Conservation (phyloP, 92 coral and sea anemone species). For the Pocillopora meandrina region DNA sequence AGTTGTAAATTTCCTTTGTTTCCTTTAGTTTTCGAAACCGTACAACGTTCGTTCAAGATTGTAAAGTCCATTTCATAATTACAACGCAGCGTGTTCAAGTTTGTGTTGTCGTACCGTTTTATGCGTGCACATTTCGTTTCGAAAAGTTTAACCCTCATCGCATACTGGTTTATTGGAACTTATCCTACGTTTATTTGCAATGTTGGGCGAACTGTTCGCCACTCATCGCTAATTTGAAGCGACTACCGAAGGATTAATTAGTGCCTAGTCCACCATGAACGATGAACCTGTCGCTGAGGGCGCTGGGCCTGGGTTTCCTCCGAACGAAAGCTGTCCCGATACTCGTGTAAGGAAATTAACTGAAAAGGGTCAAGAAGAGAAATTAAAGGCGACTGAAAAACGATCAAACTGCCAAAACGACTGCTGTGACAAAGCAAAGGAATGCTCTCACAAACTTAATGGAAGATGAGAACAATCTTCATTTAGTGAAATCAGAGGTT, state of each 20-base stretch:
- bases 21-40: no score
- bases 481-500: slow-evolving; percentile 53
- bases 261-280: slow-evolving; percentile 23
- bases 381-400: slow-evolving; percentile 47
- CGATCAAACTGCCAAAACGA: slow-evolving; percentile 40
- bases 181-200: not conserved
- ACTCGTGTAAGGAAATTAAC: slow-evolving; percentile 16
- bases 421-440: slow-evolving; percentile 58
- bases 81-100: not conserved
- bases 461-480: slow-evolving; percentile 45
- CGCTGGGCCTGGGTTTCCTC: not conserved
- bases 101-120: not conserved
- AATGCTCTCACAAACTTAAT: slow-evolving; percentile 44
- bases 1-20: not conserved
- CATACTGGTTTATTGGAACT: not conserved
- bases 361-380: slow-evolving; percentile 27
- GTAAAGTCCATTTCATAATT: not conserved
- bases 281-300: not conserved
- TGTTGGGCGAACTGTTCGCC: slow-evolving; percentile 2
- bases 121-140: slow-evolving; percentile 22
- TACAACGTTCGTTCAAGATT: no score
- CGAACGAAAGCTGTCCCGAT: not conserved
- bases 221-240: not conserved
- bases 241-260: not conserved
- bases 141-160: slow-evolving; percentile 16